Evolutionary conservation across 2,113 vertebrate genomes (phyloP), one percentile per base, ranked within the genome.

Genomic region (Oxyura jamaicensis): DNA sequence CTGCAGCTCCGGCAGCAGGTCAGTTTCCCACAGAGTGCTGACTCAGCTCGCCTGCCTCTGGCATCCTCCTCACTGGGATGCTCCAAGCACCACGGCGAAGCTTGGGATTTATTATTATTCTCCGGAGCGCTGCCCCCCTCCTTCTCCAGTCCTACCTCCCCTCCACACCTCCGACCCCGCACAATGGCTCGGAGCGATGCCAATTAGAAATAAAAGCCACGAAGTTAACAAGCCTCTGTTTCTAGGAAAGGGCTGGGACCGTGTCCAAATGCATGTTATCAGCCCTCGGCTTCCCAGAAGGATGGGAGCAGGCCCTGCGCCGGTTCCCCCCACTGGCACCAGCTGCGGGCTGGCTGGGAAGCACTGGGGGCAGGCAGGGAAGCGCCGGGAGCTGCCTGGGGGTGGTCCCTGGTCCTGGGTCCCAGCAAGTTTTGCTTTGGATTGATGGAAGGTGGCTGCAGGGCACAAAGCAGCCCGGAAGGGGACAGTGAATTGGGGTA

Each of bases 161-260:
- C 29, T 69, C 39, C 71, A 46, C 50, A 83, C 63, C 75, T 68
- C 78, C 0, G 1, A 80, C 46, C 71, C 71, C 0, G 1, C 55
- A 55, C 72, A 35, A 35, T 31, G 33, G 56, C 94, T 95, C 44
- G 9, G 88, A 86, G 53, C 1, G 3, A 88, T 33, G 91, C 87
- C 90, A 88, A 84, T 83, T 78, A 16, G 10, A 88, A 77, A 77
- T 75, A 84, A 93, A 95, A 95, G 78, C 88, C 81, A 63, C 88
- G 44, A 69, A 91, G 86, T 92, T 93, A 91, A 95, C 90, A 92
- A 95, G 75, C 42, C 76, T 86, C 77, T 91, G 65, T 63, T 97
- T 97, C 96, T 97, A 96, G 93, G 96, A 96, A 97, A 29, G 83
- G 50, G 68, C 92, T 96, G 95, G 96, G 96, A 92, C 56, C 8